phyloP scores from a whole-genome alignment of 2,888 invertebrate genomes.

The Hirudinaria manillensis region DNA sequence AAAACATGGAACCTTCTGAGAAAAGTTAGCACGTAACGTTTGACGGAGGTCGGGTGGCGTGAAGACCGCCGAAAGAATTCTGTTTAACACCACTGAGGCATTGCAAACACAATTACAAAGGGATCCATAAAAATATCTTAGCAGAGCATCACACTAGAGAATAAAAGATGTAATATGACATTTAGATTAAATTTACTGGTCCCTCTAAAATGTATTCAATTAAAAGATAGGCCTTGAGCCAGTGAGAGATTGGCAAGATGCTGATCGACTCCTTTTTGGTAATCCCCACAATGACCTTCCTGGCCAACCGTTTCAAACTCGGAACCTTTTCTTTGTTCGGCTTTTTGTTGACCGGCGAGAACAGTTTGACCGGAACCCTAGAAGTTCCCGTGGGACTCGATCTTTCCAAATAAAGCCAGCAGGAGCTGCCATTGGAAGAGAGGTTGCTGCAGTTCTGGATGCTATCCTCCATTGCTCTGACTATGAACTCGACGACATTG shows the following conservation, averaged over 20 bases:
- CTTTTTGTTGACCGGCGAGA: constrained; percentile 13
- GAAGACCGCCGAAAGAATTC: no score
- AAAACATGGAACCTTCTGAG: no score
- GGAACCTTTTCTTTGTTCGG: not conserved
- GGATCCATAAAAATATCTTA: no score
- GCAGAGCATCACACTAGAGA: no score
- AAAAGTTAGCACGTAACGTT: no score
- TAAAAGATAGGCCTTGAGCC: constrained; percentile 16
- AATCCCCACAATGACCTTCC: not conserved
- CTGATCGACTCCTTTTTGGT: not conserved
- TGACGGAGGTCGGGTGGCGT: no score
- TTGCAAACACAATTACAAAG: no score
- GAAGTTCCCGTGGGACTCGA: not conserved
- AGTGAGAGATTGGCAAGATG: constrained; percentile 12
- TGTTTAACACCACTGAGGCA: no score
- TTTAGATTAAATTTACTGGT: constrained; percentile 4
- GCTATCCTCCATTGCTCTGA: constrained; percentile 25
- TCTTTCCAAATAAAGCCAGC: constrained; percentile 28
- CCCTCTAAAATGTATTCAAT: constrained; percentile 22
- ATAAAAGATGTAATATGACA: no score
- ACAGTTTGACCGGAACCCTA: constrained; percentile 27
- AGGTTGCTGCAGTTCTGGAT: constrained; percentile 21
- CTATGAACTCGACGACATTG: constrained; percentile 22
- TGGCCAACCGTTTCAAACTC: not conserved
- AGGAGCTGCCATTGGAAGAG: constrained; percentile 11